Base-by-base conservation (phyloP, 2,113 vertebrate genomes). In the Dicrurus megarhynchus region DNA sequence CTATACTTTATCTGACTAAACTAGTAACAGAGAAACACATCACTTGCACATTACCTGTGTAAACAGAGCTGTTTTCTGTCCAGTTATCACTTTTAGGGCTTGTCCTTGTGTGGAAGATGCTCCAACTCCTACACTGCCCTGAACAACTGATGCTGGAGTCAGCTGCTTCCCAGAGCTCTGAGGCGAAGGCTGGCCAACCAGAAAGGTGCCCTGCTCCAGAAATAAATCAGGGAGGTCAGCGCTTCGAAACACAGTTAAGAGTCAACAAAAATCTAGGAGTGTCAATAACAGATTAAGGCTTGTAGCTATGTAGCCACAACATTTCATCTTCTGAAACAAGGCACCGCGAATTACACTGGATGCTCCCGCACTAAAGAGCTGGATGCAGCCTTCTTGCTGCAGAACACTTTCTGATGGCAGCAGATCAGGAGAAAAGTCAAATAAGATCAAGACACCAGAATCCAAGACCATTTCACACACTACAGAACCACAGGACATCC, bases 11-110 rank as follows among this genome's bases (percentile, higher is more conserved):
- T 27, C 47, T 37, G 22, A 52, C 52, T 84, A 55, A 87, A 87
- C 17, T 4, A 32, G 8, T 11, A 63, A 61, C 18, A 74, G 7
- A 85, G 7, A 84, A 90, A 63, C 15, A 27, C 3, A 27, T 21
- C 13, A 17, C 49, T 32, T 69, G 50, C 32, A 84, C 7, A 3
- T 91, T 97, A 99, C 99, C 99, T 99, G 99, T 92, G 99, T 98
- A 97, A 99, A 97, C 27, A 99, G 98, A 88, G 99, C 98, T 9
- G 99, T 99, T 95, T 99, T 99, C 96, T 99, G 99, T 87, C 99
- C 99, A 39, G 99, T 99, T 84, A 99, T 99, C 73, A 99, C 98
- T 96, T 99, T 99, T 18, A 99, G 96, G 26, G 99, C 98, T 95
- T 99, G 98, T 87, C 98, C 98, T 91, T 98, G 97, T 33, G 98